phyloP scores from a whole-genome alignment of 2,113 vertebrate species.

The Sisor rabdophorus region DNA sequence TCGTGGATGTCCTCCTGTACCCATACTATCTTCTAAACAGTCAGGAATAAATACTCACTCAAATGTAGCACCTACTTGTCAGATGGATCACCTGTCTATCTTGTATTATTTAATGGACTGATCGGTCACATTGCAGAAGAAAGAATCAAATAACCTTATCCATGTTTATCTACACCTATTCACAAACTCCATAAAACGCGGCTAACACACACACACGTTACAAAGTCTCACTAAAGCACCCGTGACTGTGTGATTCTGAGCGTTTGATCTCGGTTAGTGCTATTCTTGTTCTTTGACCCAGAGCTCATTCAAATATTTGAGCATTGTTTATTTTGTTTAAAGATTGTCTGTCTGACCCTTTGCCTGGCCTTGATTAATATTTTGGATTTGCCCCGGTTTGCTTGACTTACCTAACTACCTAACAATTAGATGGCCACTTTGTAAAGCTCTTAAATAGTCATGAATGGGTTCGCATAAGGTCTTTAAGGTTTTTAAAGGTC shows the following conservation, averaged over 20 bases:
- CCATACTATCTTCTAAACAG: too few species aligned
- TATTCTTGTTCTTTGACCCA: not conserved
- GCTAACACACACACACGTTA: not conserved
- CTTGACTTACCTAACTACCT: not conserved
- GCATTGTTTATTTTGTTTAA: slow-evolving; percentile 10
- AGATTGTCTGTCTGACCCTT: not conserved
- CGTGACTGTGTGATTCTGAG: not conserved
- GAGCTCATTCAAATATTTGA: not conserved
- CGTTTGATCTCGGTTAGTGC: slow-evolving; percentile 6
- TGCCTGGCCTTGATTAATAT: not conserved
- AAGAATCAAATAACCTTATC: not conserved
- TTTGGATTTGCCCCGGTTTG: not conserved
- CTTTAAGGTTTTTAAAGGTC: not conserved
- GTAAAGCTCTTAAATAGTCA: not conserved
- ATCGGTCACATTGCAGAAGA: not conserved
- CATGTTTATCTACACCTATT: not conserved
- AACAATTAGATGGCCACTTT: not conserved
- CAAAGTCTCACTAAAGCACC: not conserved
- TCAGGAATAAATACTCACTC: too few species aligned
- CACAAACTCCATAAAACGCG: not conserved
- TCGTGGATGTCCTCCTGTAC: too few species aligned
- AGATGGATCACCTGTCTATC: not conserved
- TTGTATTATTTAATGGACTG: not conserved
- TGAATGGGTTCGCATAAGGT: not conserved
- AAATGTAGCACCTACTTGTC: too few species aligned